Percentiles rank a stretch among this genome's conserved stretches.
Conservation (phyloP, 1,140 invertebrate species). For the Trichonephila clavipes region DNA sequence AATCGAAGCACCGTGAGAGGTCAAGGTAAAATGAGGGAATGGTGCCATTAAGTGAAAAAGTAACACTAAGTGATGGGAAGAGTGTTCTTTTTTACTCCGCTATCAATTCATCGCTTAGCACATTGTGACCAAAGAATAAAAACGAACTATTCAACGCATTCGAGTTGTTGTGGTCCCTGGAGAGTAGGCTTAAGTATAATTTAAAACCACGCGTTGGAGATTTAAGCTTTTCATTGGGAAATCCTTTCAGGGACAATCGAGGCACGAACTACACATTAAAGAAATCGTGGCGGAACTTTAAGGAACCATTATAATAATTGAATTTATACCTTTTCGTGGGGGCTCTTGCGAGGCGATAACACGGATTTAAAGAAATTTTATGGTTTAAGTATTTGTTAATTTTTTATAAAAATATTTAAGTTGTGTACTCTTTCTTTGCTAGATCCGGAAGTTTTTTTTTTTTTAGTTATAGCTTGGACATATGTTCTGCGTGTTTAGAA, state of each 20-base stretch:
- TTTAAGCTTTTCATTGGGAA: neutral
- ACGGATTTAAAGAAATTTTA: too few relatives aligned
- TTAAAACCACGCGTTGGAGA: neutral
- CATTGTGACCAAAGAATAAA: neutral
- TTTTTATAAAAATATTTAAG: neutral
- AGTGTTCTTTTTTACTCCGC: neutral
- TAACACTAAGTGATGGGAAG: constrained; percentile 2
- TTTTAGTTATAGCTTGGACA: too few relatives aligned
- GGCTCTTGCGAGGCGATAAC: neutral
- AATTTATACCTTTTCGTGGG: neutral
- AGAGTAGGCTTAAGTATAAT: constrained; percentile 9
- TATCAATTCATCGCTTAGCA: constrained; percentile 11
- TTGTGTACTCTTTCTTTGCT: too few relatives aligned
- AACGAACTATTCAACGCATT: neutral
- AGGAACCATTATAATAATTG: neutral
- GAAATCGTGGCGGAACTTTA: neutral
- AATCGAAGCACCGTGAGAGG: neutral
- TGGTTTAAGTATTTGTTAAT: neutral
- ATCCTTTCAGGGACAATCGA: neutral
- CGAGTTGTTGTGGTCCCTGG: neutral
- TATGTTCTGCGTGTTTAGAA: too few relatives aligned
- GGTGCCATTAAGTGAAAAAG: neutral
- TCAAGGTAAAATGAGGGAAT: neutral
- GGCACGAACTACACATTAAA: neutral
- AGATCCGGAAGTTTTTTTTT: too few relatives aligned